phyloP scores from a whole-genome alignment of 2,888 invertebrate genomes.

The Thecocarcelia acutangulata region DNA sequence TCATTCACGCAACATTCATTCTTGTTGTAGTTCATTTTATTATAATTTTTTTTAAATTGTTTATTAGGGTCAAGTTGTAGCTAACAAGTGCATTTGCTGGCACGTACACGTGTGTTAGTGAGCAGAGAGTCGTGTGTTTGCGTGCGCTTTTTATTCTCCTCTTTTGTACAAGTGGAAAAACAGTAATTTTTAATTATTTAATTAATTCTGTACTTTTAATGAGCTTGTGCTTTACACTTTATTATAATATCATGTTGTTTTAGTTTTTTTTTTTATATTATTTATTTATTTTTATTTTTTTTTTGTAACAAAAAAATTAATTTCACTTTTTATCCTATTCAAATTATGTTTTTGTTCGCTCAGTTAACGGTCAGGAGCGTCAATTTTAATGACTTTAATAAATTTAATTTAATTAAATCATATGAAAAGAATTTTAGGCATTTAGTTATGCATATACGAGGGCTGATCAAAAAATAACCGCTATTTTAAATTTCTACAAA shows the following conservation, averaged over 20 bases:
- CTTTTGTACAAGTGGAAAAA: slow-evolving; percentile 15
- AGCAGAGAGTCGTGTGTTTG: not conserved
- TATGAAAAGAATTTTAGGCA: not conserved
- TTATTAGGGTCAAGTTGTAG: slow-evolving; percentile 57
- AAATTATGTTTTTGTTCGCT: slow-evolving; percentile 17
- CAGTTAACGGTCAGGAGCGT: slow-evolving; percentile 34
- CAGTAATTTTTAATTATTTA: slow-evolving; percentile 56
- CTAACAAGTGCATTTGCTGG: not conserved
- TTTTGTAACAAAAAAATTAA: slow-evolving; percentile 7
- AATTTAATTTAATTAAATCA: not conserved
- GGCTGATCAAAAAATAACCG: too few relatives aligned
- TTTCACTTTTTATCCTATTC: slow-evolving; percentile 17
- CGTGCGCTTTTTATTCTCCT: not conserved
- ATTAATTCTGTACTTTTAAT: slow-evolving; percentile 61
- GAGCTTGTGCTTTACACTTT: slow-evolving; percentile 56
- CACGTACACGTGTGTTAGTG: not conserved
- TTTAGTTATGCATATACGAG: too few relatives aligned
- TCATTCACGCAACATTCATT: not conserved
- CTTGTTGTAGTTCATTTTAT: not conserved
- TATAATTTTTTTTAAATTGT: slow-evolving; percentile 24
- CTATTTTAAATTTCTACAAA: too few relatives aligned
- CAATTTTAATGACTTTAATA: not conserved
- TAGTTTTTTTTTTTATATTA: slow-evolving; percentile 16
- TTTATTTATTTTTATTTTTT: too few relatives aligned
- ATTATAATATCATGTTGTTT: slow-evolving; percentile 49